phyloP scores from a whole-genome alignment of 1,140 invertebrate species.

The Yoshiicerus persimilis region DNA sequence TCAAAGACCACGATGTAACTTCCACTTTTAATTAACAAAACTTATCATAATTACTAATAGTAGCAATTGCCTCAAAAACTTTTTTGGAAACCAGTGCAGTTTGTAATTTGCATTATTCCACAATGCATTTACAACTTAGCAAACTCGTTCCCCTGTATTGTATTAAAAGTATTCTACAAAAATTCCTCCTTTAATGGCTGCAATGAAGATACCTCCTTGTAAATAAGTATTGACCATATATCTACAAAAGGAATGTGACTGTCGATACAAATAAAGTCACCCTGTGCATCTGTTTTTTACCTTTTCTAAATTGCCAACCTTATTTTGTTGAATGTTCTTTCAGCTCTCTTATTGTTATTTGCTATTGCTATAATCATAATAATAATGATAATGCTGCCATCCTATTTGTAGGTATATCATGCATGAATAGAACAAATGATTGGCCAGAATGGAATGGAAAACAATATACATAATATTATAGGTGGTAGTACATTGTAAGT shows the following conservation, averaged over 20 bases:
- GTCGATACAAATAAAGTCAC: background rate
- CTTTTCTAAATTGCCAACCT: background rate
- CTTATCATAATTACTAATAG: background rate
- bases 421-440: background rate
- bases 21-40: background rate
- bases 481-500: slow-evolving; percentile 19
- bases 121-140: background rate
- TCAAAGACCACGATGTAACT: background rate
- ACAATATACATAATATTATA: slow-evolving; percentile 22
- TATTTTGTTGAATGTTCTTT: slow-evolving; percentile 2
- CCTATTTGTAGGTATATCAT: slow-evolving; percentile 20
- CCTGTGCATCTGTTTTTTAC: background rate
- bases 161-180: no score
- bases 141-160: no score
- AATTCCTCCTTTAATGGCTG: background rate
- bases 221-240: background rate
- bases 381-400: slow-evolving; percentile 10
- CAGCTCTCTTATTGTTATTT: slow-evolving; percentile 10
- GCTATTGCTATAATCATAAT: slow-evolving; percentile 6
- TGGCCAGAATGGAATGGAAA: background rate
- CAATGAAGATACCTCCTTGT: background rate
- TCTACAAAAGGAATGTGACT: no score
- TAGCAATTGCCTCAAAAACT: background rate
- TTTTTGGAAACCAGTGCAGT: background rate
- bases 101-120: background rate